These are phyloP conservation scores for Leptinotarsa tumamoca DNA, from an alignment of 2,888 invertebrate species.

Conservation along the genomic window DNA sequence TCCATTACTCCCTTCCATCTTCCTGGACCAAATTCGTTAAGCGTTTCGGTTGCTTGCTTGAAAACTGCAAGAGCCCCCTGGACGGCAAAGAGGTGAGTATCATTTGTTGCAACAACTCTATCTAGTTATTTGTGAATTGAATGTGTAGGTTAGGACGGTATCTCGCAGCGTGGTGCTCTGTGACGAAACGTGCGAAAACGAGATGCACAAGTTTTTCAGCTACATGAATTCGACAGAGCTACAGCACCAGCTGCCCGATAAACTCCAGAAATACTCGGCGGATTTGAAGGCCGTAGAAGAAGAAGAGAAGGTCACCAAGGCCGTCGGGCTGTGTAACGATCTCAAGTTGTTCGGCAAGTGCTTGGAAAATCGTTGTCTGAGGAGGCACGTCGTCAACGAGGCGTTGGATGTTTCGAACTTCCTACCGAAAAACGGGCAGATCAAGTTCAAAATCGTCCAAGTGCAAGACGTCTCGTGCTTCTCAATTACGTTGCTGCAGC, in stretches of 20 bases:
- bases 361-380: conserved; percentile 69
- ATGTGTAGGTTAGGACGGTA: conserved; percentile 48
- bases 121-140: conserved; percentile 9
- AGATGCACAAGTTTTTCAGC: conserved; percentile 63
- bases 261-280: conserved; percentile 58
- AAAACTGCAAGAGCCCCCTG: conserved; percentile 69
- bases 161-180: conserved; percentile 51
- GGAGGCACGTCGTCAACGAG: conserved; percentile 74
- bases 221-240: conserved; percentile 56
- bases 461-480: conserved; percentile 73
- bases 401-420: conserved; percentile 69
- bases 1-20: conserved; percentile 79
- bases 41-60: conserved; percentile 76
- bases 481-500: conserved; percentile 59
- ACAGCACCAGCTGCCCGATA: conserved; percentile 54
- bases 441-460: conserved; percentile 71
- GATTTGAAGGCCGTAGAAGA: conserved; percentile 63
- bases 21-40: conserved; percentile 77
- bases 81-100: conserved; percentile 59
- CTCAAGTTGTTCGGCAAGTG: conserved; percentile 77
- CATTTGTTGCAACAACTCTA: not conserved
- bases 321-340: conserved; percentile 71
- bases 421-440: conserved; percentile 69
- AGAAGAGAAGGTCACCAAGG: conserved; percentile 65
- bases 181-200: conserved; percentile 64